Evolutionary conservation across 2,113 vertebrate species (phyloP).

Genomic region (Puma concolor): DNA sequence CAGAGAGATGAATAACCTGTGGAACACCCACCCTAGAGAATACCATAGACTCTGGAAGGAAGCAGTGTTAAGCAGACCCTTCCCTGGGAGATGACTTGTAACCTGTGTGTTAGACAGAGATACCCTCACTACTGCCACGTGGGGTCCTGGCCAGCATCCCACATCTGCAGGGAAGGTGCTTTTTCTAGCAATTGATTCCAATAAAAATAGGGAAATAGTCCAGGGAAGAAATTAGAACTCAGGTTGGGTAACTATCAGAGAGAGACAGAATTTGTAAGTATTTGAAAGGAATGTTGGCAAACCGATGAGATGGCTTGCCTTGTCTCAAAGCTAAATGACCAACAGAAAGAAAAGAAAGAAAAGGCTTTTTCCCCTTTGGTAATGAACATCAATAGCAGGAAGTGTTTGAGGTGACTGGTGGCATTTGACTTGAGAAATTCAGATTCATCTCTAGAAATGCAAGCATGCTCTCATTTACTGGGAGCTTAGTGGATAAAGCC

Average conservation of each 20-base stretch:
- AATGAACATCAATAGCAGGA: slow-evolving; percentile 10
- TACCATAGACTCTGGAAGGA: not conserved
- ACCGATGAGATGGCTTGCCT: not conserved
- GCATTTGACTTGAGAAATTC: slow-evolving; percentile 32
- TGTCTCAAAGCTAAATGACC: slow-evolving; percentile 38
- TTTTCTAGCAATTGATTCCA: not conserved
- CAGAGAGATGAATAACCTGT: not conserved
- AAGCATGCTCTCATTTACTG: not conserved
- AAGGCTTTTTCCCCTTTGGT: slow-evolving; percentile 27
- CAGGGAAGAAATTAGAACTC: slow-evolving; percentile 29
- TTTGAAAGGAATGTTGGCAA: slow-evolving; percentile 47
- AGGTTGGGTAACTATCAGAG: not conserved
- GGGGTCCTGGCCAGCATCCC: not conserved
- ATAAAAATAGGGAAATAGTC: slow-evolving; percentile 24
- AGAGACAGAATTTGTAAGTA: slow-evolving; percentile 23
- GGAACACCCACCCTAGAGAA: not conserved
- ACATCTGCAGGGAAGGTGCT: not conserved
- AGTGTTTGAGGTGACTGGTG: not conserved
- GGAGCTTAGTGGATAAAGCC: slow-evolving; percentile 16
- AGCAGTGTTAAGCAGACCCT: not conserved
- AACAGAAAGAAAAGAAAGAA: slow-evolving; percentile 12
- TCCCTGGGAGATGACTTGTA: not conserved
- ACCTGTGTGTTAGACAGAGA: not conserved
- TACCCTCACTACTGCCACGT: not conserved
- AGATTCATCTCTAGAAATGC: slow-evolving; percentile 4